A percentile compares a stretch with the other conserved stretches of the same genome.
Conservation (phyloP, 2,113 vertebrate species). For the Gadus chalcogrammus region DNA sequence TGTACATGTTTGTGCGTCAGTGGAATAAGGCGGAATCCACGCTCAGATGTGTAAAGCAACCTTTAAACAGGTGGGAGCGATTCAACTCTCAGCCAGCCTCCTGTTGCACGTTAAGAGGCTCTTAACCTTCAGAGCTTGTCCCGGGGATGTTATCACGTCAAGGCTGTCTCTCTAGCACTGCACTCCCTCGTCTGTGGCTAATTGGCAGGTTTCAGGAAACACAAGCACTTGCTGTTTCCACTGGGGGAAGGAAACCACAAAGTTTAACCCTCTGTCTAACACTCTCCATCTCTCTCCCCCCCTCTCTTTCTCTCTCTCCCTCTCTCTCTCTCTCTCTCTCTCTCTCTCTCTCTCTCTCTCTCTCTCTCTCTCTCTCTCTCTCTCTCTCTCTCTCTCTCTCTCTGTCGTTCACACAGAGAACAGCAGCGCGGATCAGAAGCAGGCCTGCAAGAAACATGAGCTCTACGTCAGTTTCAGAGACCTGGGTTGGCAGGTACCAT, state of each 20-base stretch:
- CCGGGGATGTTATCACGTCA: conserved; percentile 35
- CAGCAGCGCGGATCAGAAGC: conserved; percentile 89
- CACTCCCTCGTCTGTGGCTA: conserved; percentile 36
- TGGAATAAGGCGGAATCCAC: conserved; percentile 71
- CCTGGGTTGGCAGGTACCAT: conserved; percentile 92
- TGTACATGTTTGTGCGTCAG: conserved; percentile 60
- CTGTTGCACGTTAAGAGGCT: conserved; percentile 35
- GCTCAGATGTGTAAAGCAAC: conserved; percentile 30
- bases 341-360: too few species aligned
- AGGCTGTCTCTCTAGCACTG: conserved; percentile 7
- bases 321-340: too few species aligned
- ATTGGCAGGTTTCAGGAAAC: conserved; percentile 32
- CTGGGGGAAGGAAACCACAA: conserved; percentile 18
- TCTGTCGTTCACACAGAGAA: conserved; percentile 74
- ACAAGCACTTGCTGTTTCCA: conserved; percentile 21
- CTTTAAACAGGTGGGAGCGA: conserved; percentile 44
- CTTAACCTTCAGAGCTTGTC: conserved; percentile 43
- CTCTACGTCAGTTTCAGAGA: conserved; percentile 97
- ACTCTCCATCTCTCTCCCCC: conserved; percentile 10
- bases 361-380: neutral
- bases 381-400: neutral
- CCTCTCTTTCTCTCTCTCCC: too few species aligned
- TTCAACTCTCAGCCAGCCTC: conserved; percentile 47
- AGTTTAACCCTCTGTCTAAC: conserved; percentile 17
- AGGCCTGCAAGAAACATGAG: conserved; percentile 95